Evolutionary conservation across 2,888 invertebrate genomes (phyloP).

Genomic region (Charanyca ferruginea): DNA sequence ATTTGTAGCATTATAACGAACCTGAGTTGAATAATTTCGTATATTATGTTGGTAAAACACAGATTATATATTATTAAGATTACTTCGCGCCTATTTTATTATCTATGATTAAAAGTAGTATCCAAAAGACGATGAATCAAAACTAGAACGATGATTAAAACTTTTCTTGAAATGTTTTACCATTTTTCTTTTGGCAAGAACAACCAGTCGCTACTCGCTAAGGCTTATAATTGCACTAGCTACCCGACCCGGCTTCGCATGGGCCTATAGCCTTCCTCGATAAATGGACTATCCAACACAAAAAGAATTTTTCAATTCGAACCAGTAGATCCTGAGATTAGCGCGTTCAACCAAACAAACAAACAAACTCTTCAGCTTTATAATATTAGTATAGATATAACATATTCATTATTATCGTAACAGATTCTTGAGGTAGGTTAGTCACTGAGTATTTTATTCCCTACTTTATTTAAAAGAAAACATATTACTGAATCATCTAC

Average conservation of each 20-base stretch:
- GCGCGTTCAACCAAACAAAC: too few relatives aligned
- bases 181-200: background rate
- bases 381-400: too few relatives aligned
- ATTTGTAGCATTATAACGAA: conserved; percentile 35
- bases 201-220: background rate
- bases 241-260: too few relatives aligned
- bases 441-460: conserved; percentile 38
- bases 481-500: conserved; percentile 51
- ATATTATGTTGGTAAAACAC: conserved; percentile 40
- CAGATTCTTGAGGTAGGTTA: conserved; percentile 49
- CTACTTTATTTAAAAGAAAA: conserved; percentile 48
- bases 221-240: background rate
- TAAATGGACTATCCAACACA: too few relatives aligned
- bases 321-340: too few relatives aligned
- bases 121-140: background rate
- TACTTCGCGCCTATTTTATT: conserved; percentile 18
- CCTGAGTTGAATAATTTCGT: conserved; percentile 45
- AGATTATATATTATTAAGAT: conserved; percentile 35
- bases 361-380: too few relatives aligned
- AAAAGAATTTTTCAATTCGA: too few relatives aligned
- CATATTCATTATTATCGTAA: conserved; percentile 11
- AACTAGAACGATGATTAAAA: background rate
- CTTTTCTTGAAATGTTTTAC: background rate
- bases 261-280: too few relatives aligned
- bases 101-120: conserved; percentile 15